Evolutionary conservation across 2,888 invertebrate species (phyloP), one percentile per base, ranked within the genome.

Genomic region (Cecidostiba fungosa): DNA sequence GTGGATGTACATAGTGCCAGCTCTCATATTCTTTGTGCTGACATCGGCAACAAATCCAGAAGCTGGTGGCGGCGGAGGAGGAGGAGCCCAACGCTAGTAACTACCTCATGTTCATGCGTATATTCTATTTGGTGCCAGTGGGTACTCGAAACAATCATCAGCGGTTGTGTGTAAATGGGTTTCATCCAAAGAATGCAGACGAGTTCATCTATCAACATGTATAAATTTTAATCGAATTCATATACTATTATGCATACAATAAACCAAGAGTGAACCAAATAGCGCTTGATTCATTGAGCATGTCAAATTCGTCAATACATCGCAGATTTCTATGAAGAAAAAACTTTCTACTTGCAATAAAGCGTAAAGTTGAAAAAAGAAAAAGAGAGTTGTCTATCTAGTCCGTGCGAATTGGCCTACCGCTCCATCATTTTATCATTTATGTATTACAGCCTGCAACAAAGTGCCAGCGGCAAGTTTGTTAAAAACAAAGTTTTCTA

Each of bases 1-100:
- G 98, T 99, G 99, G 99, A 99, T 99, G 98, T 99, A 99, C 94
- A 98, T 99, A 90, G 97, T 99, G 72, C 99, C 99, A 6, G 96
- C 98, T 47, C 96, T 98, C 77, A 96, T 99, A 88, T 96, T 99
- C 91, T 96, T 99, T 90, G 95, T 99, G 92, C 95, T 99, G 88
- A 97, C 98, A 79, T 97, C 98, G 87, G 97, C 97, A 50, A 95
- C 97, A 85, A 97, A 96, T 94, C 98, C 97, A 84, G 98, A 97
- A 89, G 95, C 94, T 86, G 92, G 91, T 54, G 93, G 90, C 43
- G 93, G 90, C 74, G 92, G 90, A 72, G 91, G 92, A 78, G 91
- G 92, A 10, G 91, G 89, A 79, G 90, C 89, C 84, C 92, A 92
- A 85, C 91, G 93, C 87, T 90, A 92, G 89, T 91, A 88, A 91